A percentile compares a stretch with the other conserved stretches of the same genome.
These are phyloP conservation scores for Perizoma flavofasciatum DNA, from an alignment of 2,888 invertebrate genomes.

Conservation along the genomic window DNA sequence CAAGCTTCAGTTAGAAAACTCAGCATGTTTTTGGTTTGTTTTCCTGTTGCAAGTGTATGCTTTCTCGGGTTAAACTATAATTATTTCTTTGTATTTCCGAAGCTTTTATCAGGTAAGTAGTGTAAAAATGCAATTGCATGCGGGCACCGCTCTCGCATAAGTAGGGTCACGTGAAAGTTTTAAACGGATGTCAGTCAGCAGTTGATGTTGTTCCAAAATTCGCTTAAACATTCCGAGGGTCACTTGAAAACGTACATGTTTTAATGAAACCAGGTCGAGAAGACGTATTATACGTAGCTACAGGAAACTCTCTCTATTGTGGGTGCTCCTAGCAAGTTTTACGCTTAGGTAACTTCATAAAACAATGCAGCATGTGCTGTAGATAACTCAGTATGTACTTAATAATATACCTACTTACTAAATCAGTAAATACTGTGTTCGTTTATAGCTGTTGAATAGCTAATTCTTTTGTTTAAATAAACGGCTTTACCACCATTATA, in stretches of 20 bases:
- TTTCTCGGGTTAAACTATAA: slow-evolving; percentile 9
- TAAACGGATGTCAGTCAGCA: slow-evolving; percentile 51
- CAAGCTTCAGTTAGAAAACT: slow-evolving; percentile 2
- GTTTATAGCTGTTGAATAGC: slow-evolving; percentile 20
- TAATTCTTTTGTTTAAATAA: slow-evolving; percentile 31
- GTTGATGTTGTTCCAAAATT: slow-evolving; percentile 55
- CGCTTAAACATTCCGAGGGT: slow-evolving; percentile 50
- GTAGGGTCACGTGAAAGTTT: slow-evolving; percentile 59
- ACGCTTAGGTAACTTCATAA: neutral
- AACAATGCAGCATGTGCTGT: slow-evolving; percentile 9
- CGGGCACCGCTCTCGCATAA: slow-evolving; percentile 21
- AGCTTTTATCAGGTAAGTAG: slow-evolving; percentile 27
- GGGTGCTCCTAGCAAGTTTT: neutral
- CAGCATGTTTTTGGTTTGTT: slow-evolving; percentile 12
- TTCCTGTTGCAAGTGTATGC: slow-evolving; percentile 7
- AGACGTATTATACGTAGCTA: slow-evolving; percentile 35
- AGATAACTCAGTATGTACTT: slow-evolving; percentile 10
- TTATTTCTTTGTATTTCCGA: slow-evolving; percentile 25
- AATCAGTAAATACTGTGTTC: slow-evolving; percentile 21
- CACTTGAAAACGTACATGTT: slow-evolving; percentile 44
- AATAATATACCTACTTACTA: neutral
- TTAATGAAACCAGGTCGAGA: slow-evolving; percentile 68
- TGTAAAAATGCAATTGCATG: slow-evolving; percentile 35
- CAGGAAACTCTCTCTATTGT: slow-evolving; percentile 13
- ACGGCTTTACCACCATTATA: slow-evolving; percentile 33